phyloP scores from a whole-genome alignment of 1,140 invertebrate genomes.

The Bathynomus jamesi region DNA sequence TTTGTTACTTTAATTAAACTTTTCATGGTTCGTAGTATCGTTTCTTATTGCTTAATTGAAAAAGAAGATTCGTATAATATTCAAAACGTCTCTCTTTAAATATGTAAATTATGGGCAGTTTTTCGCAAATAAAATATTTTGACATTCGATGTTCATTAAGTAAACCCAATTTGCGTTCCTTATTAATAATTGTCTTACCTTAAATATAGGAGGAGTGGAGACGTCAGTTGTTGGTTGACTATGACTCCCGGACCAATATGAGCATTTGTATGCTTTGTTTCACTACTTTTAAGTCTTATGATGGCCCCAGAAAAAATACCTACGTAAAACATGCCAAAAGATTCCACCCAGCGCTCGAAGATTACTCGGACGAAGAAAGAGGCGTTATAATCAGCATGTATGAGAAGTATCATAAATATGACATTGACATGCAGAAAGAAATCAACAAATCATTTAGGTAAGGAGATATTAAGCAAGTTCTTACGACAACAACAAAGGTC shows the following conservation, averaged over 20 bases:
- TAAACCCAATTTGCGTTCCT: no score
- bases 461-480: no score
- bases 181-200: no score
- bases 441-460: conserved; percentile 35
- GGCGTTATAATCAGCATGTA: conserved; percentile 36
- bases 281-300: conserved; percentile 36
- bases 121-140: no score
- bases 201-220: conserved; percentile 32
- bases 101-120: no score
- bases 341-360: conserved; percentile 33
- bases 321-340: conserved; percentile 36
- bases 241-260: conserved; percentile 34
- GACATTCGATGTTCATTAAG: no score
- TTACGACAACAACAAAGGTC: no score
- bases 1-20: not conserved
- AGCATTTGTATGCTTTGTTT: conserved; percentile 37
- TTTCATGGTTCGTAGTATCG: no score
- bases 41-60: no score
- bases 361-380: conserved; percentile 31
- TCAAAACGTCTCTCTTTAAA: no score
- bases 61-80: no score
- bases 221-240: conserved; percentile 32
- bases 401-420: conserved; percentile 36
- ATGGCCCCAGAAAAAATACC: conserved; percentile 33
- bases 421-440: conserved; percentile 36